Evolutionary conservation across 2,113 vertebrate genomes (phyloP).

Genomic region (Henicopernis longicauda): DNA sequence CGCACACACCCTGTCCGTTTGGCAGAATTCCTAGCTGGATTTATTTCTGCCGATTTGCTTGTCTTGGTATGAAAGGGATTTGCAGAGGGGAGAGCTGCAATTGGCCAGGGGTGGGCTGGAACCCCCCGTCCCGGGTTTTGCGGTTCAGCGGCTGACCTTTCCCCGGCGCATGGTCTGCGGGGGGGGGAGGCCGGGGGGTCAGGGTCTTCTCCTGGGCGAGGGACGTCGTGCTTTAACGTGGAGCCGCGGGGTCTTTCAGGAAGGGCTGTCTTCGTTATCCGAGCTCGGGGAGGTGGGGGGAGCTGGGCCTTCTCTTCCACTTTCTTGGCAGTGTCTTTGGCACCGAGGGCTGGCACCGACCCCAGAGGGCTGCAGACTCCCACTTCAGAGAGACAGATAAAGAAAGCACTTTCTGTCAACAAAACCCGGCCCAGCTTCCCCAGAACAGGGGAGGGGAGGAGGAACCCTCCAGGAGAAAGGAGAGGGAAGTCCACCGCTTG

Average conservation of each 20-base stretch:
- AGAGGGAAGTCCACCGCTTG: background rate
- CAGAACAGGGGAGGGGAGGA: background rate
- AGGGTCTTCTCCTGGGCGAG: background rate
- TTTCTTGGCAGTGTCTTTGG: conserved; percentile 56
- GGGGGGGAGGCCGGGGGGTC: background rate
- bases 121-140: background rate
- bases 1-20: background rate
- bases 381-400: conserved; percentile 57
- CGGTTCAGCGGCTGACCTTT: conserved; percentile 16
- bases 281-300: background rate
- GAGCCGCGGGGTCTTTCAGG: background rate
- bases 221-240: background rate
- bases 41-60: conserved; percentile 59
- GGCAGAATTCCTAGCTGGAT: conserved; percentile 69
- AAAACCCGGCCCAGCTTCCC: conserved; percentile 26
- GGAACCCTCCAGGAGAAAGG: background rate
- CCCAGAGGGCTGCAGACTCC: conserved; percentile 26
- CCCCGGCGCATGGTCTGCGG: background rate
- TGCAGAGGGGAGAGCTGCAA: conserved; percentile 31
- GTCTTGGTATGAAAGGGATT: conserved; percentile 63
- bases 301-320: background rate
- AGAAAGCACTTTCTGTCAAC: conserved; percentile 53
- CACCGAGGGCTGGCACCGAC: background rate
- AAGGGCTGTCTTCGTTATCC: background rate
- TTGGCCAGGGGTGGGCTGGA: background rate